phyloP scores from a whole-genome alignment of 2,888 invertebrate genomes.

The Koerneria pararmatus region DNA sequence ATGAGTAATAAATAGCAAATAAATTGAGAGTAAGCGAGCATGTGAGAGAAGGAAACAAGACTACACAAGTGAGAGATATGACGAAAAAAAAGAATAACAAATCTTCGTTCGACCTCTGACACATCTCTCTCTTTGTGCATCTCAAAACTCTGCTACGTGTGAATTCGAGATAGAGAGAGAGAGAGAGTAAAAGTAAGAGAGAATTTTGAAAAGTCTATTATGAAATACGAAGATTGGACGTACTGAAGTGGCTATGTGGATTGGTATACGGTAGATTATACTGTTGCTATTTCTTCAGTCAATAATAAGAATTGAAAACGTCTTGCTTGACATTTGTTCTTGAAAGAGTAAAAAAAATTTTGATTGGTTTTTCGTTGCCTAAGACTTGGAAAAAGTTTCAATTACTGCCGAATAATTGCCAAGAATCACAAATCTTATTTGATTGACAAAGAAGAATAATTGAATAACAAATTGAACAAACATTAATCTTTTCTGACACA shows the following conservation, averaged over 20 bases:
- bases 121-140: background rate
- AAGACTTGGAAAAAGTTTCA: conserved; percentile 12
- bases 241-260: background rate
- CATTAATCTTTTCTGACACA: conserved; percentile 12
- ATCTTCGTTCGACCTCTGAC: background rate
- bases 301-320: too few relatives aligned
- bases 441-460: too few relatives aligned
- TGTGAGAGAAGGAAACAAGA: background rate
- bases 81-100: conserved; percentile 4
- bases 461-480: too few relatives aligned
- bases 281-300: too few relatives aligned
- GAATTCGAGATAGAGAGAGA: background rate
- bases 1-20: conserved; percentile 1
- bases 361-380: background rate
- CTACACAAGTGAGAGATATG: conserved; percentile 1
- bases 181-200: background rate
- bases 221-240: background rate
- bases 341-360: too few relatives aligned
- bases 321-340: too few relatives aligned
- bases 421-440: background rate
- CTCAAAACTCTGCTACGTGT: background rate
- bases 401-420: conserved; percentile 22
- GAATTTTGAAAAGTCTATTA: background rate
- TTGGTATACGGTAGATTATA: too few relatives aligned
- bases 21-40: conserved; percentile 25